Conservation (phyloP, 2,888 invertebrate genomes). For the Cryptocheilus praepositus region DNA sequence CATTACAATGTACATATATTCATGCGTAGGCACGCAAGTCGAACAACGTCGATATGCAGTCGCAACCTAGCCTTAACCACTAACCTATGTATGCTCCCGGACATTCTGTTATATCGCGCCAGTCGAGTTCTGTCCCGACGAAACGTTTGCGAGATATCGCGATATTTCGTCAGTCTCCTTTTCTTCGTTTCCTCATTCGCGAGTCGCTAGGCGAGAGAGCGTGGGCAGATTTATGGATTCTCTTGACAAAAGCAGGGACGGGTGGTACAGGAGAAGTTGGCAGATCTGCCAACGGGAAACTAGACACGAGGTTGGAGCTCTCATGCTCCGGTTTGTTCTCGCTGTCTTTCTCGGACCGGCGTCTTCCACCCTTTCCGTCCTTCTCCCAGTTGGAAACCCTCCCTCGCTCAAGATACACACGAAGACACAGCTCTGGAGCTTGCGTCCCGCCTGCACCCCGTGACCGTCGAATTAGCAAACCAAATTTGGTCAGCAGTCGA, state of each 20-base stretch:
- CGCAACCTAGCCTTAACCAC: too few relatives aligned
- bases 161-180: constrained; percentile 24
- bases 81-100: too few relatives aligned
- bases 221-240: constrained; percentile 59
- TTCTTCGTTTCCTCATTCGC: constrained; percentile 32
- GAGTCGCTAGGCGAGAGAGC: constrained; percentile 24
- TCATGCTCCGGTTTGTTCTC: constrained; percentile 5
- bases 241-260: constrained; percentile 53
- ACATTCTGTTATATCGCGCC: neutral
- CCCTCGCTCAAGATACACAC: constrained; percentile 10
- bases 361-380: constrained; percentile 20
- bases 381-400: constrained; percentile 14
- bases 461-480: constrained; percentile 48
- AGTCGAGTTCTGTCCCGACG: constrained; percentile 4
- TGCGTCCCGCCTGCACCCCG: constrained; percentile 25
- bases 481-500: constrained; percentile 39
- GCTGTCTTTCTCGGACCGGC: constrained; percentile 4
- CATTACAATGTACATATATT: constrained; percentile 22
- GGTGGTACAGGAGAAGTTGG: constrained; percentile 55
- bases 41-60: neutral
- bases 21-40: constrained; percentile 9
- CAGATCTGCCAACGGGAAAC: constrained; percentile 56
- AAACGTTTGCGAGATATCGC: constrained; percentile 7
- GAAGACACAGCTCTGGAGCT: constrained; percentile 18
- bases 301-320: constrained; percentile 1